phyloP scores from a whole-genome alignment of 1,140 invertebrate genomes.

The Listronotus bonariensis region DNA sequence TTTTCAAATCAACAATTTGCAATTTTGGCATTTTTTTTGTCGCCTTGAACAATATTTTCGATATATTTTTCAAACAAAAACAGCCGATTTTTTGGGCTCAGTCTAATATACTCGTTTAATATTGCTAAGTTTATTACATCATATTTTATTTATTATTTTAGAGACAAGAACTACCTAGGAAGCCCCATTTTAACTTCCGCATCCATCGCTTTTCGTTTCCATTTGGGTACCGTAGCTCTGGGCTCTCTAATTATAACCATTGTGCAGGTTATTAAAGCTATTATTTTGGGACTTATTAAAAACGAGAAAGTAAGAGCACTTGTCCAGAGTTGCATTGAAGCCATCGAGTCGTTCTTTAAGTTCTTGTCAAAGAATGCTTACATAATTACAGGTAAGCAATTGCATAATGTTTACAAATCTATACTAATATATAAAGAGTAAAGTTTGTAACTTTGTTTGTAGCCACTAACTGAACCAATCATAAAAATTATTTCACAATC shows the following conservation, averaged over 20 bases:
- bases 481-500: too few relatives aligned
- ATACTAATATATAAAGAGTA: too few relatives aligned
- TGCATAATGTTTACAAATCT: too few relatives aligned
- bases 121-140: background rate
- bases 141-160: slow-evolving; percentile 50
- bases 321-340: slow-evolving; percentile 68
- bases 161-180: slow-evolving; percentile 67
- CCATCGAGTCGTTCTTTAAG: slow-evolving; percentile 73
- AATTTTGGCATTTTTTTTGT: too few relatives aligned
- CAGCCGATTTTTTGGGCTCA: too few relatives aligned
- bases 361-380: slow-evolving; percentile 79
- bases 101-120: too few relatives aligned
- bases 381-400: slow-evolving; percentile 70
- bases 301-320: slow-evolving; percentile 29
- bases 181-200: slow-evolving; percentile 64
- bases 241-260: slow-evolving; percentile 76
- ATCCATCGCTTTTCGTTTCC: slow-evolving; percentile 67
- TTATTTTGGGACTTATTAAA: slow-evolving; percentile 53
- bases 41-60: too few relatives aligned
- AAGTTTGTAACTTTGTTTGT: too few relatives aligned
- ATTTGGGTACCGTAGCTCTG: slow-evolving; percentile 77
- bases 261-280: slow-evolving; percentile 67
- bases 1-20: too few relatives aligned
- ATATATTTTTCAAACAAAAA: too few relatives aligned
- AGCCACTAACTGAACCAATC: too few relatives aligned